Percentiles rank a stretch among this genome's conserved stretches.
phyloP scores from a whole-genome alignment of 2,113 vertebrate species.

The Polypterus senegalus region DNA sequence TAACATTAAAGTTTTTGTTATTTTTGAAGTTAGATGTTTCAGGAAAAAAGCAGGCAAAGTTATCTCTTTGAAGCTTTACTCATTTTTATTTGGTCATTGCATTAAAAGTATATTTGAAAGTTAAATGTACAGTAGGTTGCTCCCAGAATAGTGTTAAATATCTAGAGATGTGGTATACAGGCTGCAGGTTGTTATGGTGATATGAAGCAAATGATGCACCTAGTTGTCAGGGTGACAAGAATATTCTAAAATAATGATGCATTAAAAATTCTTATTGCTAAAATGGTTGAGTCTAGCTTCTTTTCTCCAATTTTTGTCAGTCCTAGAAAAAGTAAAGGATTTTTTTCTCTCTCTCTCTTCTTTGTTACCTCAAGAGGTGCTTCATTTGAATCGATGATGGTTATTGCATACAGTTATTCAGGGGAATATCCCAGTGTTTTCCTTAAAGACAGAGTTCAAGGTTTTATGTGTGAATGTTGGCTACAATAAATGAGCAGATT shows the following conservation, averaged over 20 bases:
- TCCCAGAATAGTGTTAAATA: constrained; percentile 1
- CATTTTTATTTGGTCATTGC: background rate
- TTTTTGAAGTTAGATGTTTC: background rate
- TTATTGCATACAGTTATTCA: too few relatives aligned
- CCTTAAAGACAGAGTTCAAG: too few relatives aligned
- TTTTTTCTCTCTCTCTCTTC: too few relatives aligned
- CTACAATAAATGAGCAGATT: too few relatives aligned
- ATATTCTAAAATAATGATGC: constrained; percentile 8
- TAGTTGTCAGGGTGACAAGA: constrained; percentile 11
- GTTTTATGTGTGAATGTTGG: too few relatives aligned
- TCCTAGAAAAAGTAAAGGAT: too few relatives aligned
- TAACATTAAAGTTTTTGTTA: background rate
- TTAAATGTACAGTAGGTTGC: background rate
- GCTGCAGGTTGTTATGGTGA: constrained; percentile 7
- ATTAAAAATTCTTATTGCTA: constrained; percentile 15
- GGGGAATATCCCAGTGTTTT: too few relatives aligned
- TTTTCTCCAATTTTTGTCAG: too few relatives aligned
- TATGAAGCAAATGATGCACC: background rate
- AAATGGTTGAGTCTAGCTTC: constrained; percentile 3
- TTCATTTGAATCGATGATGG: too few relatives aligned
- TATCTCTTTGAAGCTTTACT: background rate
- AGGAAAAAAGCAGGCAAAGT: too few relatives aligned
- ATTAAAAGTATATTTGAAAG: too few relatives aligned
- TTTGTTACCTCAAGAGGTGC: too few relatives aligned
- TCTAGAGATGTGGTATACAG: background rate